phyloP scores from a whole-genome alignment of 2,797 vertebrate genomes.

The Selene dorsalis region DNA sequence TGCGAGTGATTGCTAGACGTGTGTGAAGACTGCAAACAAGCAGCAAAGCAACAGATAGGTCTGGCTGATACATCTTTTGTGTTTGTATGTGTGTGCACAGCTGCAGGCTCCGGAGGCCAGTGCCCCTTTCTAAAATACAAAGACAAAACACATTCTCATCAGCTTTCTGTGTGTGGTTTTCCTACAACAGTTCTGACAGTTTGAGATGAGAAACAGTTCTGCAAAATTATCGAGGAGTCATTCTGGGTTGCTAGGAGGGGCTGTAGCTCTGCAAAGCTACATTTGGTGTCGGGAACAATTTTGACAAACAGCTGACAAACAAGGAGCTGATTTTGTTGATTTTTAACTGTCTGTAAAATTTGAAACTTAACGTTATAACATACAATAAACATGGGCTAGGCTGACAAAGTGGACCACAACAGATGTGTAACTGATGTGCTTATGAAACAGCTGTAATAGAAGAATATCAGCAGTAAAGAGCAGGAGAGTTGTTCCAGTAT shows the following conservation, averaged over 20 bases:
- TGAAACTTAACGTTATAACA: not conserved
- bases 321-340: not conserved
- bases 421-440: no score
- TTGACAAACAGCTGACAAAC: constrained; percentile 23
- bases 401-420: not conserved
- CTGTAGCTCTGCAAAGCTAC: constrained; percentile 42
- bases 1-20: constrained; percentile 15
- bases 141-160: not conserved
- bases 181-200: not conserved
- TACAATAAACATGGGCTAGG: not conserved
- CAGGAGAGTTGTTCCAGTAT: no score
- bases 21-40: constrained; percentile 43
- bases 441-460: no score
- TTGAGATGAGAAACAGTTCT: constrained; percentile 5
- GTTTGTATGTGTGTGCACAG: constrained; percentile 33
- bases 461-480: no score
- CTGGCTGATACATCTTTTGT: constrained; percentile 10
- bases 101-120: constrained; percentile 6
- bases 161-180: not conserved
- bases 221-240: constrained; percentile 23
- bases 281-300: constrained; percentile 51
- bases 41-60: constrained; percentile 18
- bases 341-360: not conserved
- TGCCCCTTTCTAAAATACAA: not conserved
- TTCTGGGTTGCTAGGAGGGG: constrained; percentile 74